phyloP scores from a whole-genome alignment of 1,140 invertebrate genomes.

The Elysia chlorotica region DNA sequence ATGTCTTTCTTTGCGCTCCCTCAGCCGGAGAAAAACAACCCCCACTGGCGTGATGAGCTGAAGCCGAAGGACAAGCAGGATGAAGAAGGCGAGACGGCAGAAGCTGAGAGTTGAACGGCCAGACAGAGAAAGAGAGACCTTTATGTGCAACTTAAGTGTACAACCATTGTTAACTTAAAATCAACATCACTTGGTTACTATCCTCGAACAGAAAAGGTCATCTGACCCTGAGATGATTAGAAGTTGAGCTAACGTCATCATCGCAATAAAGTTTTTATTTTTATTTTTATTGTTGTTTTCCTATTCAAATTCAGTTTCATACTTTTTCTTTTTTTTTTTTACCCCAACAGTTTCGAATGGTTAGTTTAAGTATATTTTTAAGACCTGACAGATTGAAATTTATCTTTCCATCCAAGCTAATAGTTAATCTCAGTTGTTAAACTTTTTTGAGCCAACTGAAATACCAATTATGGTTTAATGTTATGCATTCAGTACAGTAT shows the following conservation, averaged over 20 bases:
- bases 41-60: constrained; percentile 20
- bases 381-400: no score
- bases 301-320: no score
- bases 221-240: background rate
- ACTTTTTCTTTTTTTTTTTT: no score
- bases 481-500: no score
- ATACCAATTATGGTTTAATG: no score
- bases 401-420: no score
- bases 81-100: background rate
- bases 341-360: no score
- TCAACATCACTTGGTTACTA: background rate
- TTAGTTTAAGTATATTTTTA: no score
- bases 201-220: background rate
- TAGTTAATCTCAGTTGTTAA: no score
- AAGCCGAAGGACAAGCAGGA: constrained; percentile 11
- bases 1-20: background rate
- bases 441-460: no score
- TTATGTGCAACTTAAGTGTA: background rate
- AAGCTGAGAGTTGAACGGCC: constrained; percentile 12
- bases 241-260: background rate
- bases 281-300: background rate
- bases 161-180: background rate
- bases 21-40: constrained; percentile 16
- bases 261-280: background rate
- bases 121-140: background rate